Evolutionary conservation across 2,113 vertebrate genomes (phyloP).

Genomic region (Pimephales promelas): DNA sequence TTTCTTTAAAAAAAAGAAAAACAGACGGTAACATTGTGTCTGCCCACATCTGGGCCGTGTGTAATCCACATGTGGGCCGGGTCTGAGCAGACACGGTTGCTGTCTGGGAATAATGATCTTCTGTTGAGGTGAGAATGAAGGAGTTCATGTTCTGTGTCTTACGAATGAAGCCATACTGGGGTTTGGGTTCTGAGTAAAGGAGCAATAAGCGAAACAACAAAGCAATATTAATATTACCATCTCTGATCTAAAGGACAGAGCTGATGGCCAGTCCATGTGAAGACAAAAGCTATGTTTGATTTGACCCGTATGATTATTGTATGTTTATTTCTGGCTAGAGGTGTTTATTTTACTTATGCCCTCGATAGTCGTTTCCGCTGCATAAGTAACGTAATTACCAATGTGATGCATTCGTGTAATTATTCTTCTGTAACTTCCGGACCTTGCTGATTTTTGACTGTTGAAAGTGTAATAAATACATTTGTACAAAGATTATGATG

Average conservation of each 20-base stretch:
- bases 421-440: slow-evolving; percentile 37
- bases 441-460: slow-evolving; percentile 60
- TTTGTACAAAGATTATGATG: slow-evolving; percentile 66
- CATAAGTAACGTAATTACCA: slow-evolving; percentile 31
- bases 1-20: too few species aligned
- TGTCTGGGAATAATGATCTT: neutral
- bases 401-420: slow-evolving; percentile 6
- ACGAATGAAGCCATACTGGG: slow-evolving; percentile 36
- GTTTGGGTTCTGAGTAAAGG: neutral
- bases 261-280: neutral
- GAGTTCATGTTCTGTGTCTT: neutral
- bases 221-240: slow-evolving; percentile 16
- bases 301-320: neutral
- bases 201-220: neutral
- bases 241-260: slow-evolving; percentile 25
- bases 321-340: neutral
- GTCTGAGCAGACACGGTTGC: too few species aligned
- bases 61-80: too few species aligned
- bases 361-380: neutral
- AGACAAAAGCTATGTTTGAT: slow-evolving; percentile 2
- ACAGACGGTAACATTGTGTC: too few species aligned
- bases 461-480: slow-evolving; percentile 72
- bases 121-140: neutral
- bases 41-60: too few species aligned
- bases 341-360: neutral